Evolutionary conservation across 2,888 invertebrate genomes (phyloP), one percentile per base, ranked within the genome.

Genomic region (Sarcophaga rosellei): DNA sequence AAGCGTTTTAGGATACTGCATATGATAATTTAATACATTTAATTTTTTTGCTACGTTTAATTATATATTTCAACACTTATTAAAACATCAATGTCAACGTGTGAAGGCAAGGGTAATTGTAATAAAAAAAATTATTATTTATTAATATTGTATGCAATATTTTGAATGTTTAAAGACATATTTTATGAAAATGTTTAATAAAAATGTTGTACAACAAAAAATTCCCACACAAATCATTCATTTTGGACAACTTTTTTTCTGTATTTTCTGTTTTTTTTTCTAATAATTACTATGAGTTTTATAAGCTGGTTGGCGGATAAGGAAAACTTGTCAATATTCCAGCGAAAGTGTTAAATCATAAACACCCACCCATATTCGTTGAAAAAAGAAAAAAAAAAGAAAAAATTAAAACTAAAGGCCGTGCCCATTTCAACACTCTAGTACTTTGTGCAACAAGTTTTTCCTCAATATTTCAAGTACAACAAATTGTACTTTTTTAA

Each of bases 281-380:
- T 66, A 61, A 45, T 65, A 25, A 20, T 53, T 78, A 21, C 62
- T 69, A 69, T 45, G 45, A 44, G 44, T 78, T 61, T 68, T 66
- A 57, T 6, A n/a, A 45, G 6, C 12, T 25, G 72, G 47, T 23
- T 73, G 12, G 78, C 75, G 63, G 53, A 73, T 78, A 75, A 78
- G 77, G 74, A 81, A 84, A 86, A 74, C 81, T 86, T 86, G 86
- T 81, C 86, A 84, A 86, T 86, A 84, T 75, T 84, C 70, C 83
- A 86, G 81, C 78, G 86, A 86, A 86, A 86, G 86, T 86, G 86
- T 86, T 84, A 86, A 78, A 86, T 84, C 86, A 84, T 57, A 75
- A 81, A 78, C 86, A 86, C 84, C 86, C 86, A 86, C 81, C 86
- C 86, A 81, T 80, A 77, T 86, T 69, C 44, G 65, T 45, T 73